A percentile compares a stretch with the other conserved stretches of the same genome.
Evolutionary conservation across 2,888 invertebrate genomes (phyloP).

Genomic region (Nyleta sp.): DNA sequence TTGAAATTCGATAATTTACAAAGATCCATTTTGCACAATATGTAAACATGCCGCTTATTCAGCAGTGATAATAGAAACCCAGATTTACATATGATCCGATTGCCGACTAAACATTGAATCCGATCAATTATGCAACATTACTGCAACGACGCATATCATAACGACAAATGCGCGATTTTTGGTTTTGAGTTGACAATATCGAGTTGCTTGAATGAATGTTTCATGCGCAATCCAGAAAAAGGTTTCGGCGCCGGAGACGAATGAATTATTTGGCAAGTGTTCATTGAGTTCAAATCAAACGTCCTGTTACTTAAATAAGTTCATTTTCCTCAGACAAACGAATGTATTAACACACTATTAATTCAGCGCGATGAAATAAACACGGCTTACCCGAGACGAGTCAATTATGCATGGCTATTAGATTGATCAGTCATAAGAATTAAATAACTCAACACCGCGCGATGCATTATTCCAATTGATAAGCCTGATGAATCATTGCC

Average conservation of each 20-base stretch:
- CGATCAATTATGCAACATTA: constrained; percentile 17
- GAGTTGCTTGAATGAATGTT: constrained; percentile 58
- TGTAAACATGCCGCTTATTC: constrained; percentile 28
- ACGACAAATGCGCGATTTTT: constrained; percentile 40
- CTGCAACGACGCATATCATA: background rate
- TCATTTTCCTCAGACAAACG: constrained; percentile 51
- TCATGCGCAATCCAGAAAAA: constrained; percentile 60
- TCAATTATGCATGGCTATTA: constrained; percentile 43
- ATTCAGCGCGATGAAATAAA: constrained; percentile 57
- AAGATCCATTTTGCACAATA: constrained; percentile 27
- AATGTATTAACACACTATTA: constrained; percentile 59
- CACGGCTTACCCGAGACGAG: constrained; percentile 48
- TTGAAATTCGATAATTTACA: constrained; percentile 30
- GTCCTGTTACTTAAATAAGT: constrained; percentile 61
- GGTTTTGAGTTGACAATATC: constrained; percentile 62
- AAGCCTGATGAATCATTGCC: constrained; percentile 41
- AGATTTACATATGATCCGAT: constrained; percentile 29
- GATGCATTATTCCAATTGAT: constrained; percentile 41
- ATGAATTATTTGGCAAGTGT: constrained; percentile 55
- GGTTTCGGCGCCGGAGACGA: constrained; percentile 55
- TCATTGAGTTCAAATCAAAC: constrained; percentile 62
- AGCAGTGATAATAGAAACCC: constrained; percentile 17
- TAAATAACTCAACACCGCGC: constrained; percentile 11
- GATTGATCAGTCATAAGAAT: constrained; percentile 45
- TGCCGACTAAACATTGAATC: constrained; percentile 24